Evolutionary conservation across 2,888 invertebrate species (phyloP).

Genomic region (Agrochola lota): DNA sequence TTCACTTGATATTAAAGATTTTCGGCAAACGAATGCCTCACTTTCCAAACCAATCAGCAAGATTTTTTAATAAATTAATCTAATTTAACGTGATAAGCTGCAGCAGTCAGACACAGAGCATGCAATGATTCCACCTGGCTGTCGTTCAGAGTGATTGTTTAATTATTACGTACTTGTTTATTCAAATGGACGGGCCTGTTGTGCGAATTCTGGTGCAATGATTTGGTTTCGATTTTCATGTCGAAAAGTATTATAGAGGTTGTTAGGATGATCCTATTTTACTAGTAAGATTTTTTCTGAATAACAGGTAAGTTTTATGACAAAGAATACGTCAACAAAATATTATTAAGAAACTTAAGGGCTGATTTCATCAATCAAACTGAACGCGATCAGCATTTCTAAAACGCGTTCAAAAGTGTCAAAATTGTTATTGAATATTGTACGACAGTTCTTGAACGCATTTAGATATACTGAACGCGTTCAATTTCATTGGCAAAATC

Average conservation of each 20-base stretch:
- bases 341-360: too few species aligned
- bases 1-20: background rate
- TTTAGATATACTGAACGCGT: too few species aligned
- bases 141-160: slow-evolving; percentile 28
- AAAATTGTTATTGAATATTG: too few species aligned
- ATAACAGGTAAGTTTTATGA: background rate
- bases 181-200: background rate
- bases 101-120: slow-evolving; percentile 6
- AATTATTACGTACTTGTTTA: slow-evolving; percentile 32
- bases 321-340: too few species aligned
- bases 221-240: background rate
- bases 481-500: too few species aligned
- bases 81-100: slow-evolving; percentile 19
- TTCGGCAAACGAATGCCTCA: background rate
- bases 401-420: too few species aligned
- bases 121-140: slow-evolving; percentile 2
- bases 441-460: too few species aligned
- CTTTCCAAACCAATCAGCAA: background rate
- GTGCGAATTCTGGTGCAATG: background rate
- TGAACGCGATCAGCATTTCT: too few species aligned
- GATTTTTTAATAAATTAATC: slow-evolving; percentile 1
- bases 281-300: too few species aligned
- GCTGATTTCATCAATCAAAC: too few species aligned
- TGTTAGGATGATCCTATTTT: background rate
- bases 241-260: background rate